phyloP scores from a whole-genome alignment of 2,888 invertebrate genomes.

The Brenthis ino region DNA sequence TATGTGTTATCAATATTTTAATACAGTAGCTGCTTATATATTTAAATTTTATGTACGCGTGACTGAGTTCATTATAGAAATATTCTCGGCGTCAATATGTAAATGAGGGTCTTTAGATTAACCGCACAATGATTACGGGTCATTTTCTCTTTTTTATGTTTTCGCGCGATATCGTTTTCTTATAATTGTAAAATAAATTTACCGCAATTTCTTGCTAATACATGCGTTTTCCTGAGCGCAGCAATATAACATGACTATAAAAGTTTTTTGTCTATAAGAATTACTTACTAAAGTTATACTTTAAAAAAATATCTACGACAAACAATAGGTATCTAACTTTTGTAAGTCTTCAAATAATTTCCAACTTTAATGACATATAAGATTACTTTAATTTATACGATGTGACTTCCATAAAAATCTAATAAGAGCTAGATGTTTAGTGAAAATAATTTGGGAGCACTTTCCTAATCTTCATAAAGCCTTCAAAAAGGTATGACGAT shows the following conservation, averaged over 20 bases:
- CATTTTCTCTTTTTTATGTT: constrained; percentile 21
- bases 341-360: too few relatives aligned
- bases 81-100: constrained; percentile 57
- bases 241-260: too few relatives aligned
- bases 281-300: too few relatives aligned
- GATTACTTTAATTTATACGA: too few relatives aligned
- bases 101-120: constrained; percentile 52
- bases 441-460: constrained; percentile 45
- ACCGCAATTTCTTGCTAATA: not conserved
- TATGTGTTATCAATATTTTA: constrained; percentile 79
- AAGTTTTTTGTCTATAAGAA: too few relatives aligned
- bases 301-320: too few relatives aligned
- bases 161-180: constrained; percentile 14
- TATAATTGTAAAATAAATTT: not conserved
- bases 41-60: constrained; percentile 78
- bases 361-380: too few relatives aligned
- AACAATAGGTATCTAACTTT: not conserved
- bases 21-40: constrained; percentile 77
- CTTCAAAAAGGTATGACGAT: constrained; percentile 64
- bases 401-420: too few relatives aligned
- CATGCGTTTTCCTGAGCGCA: too few relatives aligned
- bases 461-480: constrained; percentile 74
- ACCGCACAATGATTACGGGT: constrained; percentile 36
- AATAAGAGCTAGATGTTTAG: too few relatives aligned
- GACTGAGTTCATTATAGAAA: constrained; percentile 73